Conservation (phyloP, 1,140 invertebrate species). For the Bombus picipes region DNA sequence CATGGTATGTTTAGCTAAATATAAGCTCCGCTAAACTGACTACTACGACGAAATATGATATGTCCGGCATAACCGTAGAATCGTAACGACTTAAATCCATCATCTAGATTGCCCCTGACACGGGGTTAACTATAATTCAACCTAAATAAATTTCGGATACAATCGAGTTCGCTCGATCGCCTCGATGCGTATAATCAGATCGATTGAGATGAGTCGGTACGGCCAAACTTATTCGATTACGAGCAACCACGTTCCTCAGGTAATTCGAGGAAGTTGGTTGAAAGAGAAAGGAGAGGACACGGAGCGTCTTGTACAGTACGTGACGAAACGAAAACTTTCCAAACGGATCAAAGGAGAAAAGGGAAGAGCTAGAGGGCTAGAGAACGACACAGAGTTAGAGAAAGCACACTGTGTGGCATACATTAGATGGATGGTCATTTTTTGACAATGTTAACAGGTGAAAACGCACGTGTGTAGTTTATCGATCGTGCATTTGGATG, state of each 20-base stretch:
- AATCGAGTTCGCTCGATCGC: background rate
- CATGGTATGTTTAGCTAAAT: background rate
- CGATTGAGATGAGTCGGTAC: background rate
- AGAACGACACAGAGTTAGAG: conserved; percentile 19
- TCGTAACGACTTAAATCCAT: conserved; percentile 35
- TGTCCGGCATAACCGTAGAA: conserved; percentile 27
- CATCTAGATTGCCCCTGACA: conserved; percentile 16
- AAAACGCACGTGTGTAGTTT: background rate
- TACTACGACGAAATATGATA: conserved; percentile 23
- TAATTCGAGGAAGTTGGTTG: background rate
- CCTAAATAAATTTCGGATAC: conserved; percentile 11
- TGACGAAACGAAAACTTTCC: conserved; percentile 10
- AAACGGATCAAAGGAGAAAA: conserved; percentile 14
- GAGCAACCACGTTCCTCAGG: background rate
- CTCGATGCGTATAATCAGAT: background rate
- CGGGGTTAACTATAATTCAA: conserved; percentile 21
- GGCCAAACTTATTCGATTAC: background rate
- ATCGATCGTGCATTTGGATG: no score
- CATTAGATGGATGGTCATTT: background rate
- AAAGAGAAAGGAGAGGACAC: conserved; percentile 36
- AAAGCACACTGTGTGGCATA: background rate
- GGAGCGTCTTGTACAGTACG: background rate
- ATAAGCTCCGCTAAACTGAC: conserved; percentile 6
- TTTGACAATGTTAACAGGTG: background rate
- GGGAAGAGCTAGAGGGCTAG: background rate